Evolutionary conservation across 2,888 invertebrate species (phyloP).

Genomic region (Andricus quercusramuli): DNA sequence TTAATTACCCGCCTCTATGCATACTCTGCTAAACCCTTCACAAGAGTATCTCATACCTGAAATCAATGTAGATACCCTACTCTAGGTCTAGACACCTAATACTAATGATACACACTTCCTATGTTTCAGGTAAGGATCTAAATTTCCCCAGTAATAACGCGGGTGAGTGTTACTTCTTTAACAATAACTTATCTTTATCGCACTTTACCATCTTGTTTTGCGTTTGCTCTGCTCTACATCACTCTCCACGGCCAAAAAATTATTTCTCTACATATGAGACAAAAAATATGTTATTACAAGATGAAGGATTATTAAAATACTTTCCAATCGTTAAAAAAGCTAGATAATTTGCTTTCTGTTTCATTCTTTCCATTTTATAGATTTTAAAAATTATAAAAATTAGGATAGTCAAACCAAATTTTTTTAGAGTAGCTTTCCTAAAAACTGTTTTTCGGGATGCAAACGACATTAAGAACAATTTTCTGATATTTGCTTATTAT

Average conservation of each 20-base stretch:
- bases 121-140: constrained; percentile 77
- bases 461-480: too few species aligned
- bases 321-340: neutral
- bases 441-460: too few species aligned
- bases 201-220: constrained; percentile 41
- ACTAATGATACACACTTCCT: constrained; percentile 56
- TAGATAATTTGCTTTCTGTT: neutral
- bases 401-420: too few species aligned
- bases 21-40: constrained; percentile 1
- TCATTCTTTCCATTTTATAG: too few species aligned
- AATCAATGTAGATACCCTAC: constrained; percentile 55
- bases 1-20: constrained; percentile 42
- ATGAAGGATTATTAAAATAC: neutral
- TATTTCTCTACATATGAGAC: neutral
- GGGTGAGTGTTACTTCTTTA: constrained; percentile 75
- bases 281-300: neutral
- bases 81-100: constrained; percentile 44
- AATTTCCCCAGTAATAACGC: constrained; percentile 76
- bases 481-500: too few species aligned
- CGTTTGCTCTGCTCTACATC: constrained; percentile 2
- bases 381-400: too few species aligned
- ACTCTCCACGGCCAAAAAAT: constrained; percentile 6
- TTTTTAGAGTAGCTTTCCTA: too few species aligned
- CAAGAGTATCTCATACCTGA: constrained; percentile 47
- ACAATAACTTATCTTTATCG: constrained; percentile 61